Conservation (phyloP, 2,888 invertebrate species). For the Listrodromus nycthemerus region DNA sequence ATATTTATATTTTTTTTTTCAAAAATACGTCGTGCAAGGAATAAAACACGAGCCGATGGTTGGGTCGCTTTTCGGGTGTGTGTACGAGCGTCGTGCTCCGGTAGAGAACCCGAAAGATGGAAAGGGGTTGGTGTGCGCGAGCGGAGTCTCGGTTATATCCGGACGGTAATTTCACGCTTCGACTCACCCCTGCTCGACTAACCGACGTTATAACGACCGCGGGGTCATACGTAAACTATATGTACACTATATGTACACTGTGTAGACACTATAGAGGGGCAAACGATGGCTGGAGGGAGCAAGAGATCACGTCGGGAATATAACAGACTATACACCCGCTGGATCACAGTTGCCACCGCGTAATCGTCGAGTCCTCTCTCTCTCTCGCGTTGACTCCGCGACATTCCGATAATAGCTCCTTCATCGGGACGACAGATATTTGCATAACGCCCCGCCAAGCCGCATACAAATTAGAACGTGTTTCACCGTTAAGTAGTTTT, state of each 20-base stretch:
- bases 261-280: slow-evolving; percentile 36
- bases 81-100: background rate
- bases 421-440: slow-evolving; percentile 43
- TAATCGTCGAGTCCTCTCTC: slow-evolving; percentile 49
- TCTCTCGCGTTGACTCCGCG: background rate
- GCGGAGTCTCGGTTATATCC: slow-evolving; percentile 71
- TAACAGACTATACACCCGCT: slow-evolving; percentile 38
- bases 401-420: slow-evolving; percentile 48
- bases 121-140: slow-evolving; percentile 35
- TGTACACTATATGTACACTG: slow-evolving; percentile 22
- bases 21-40: background rate
- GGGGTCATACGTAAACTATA: slow-evolving; percentile 46
- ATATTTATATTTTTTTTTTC: background rate
- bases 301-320: slow-evolving; percentile 53
- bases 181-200: slow-evolving; percentile 79
- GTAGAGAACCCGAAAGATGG: slow-evolving; percentile 22
- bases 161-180: slow-evolving; percentile 83
- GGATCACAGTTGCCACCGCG: slow-evolving; percentile 33
- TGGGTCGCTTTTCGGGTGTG: background rate
- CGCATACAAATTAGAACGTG: slow-evolving; percentile 19
- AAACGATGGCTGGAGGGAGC: slow-evolving; percentile 29
- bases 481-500: slow-evolving; percentile 1
- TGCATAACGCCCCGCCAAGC: slow-evolving; percentile 32
- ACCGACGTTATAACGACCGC: slow-evolving; percentile 74
- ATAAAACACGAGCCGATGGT: slow-evolving; percentile 24